These are phyloP conservation scores for Orthosia gothica DNA, from an alignment of 2,888 invertebrate genomes.

Conservation along the genomic window DNA sequence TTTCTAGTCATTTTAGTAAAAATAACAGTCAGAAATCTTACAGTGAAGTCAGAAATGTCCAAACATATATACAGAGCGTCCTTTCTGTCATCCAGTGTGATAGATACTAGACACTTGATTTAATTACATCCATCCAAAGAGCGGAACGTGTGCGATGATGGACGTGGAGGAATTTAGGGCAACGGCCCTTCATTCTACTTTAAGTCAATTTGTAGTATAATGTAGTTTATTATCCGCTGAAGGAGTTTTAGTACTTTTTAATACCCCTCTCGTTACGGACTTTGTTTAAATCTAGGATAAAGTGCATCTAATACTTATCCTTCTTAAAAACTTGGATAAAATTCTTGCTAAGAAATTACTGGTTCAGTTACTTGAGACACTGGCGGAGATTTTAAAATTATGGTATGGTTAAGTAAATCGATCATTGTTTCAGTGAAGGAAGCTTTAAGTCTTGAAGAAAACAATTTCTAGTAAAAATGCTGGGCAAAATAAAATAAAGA, in stretches of 20 bases:
- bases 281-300: conserved; percentile 38
- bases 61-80: neutral
- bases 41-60: neutral
- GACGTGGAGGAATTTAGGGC: conserved; percentile 47
- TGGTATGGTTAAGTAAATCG: conserved; percentile 10
- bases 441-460: neutral
- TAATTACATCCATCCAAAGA: conserved; percentile 45
- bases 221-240: conserved; percentile 27
- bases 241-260: conserved; percentile 48
- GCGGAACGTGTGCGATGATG: conserved; percentile 41
- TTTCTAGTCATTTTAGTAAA: neutral
- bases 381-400: conserved; percentile 26
- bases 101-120: conserved; percentile 48
- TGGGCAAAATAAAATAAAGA: neutral
- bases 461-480: conserved; percentile 3
- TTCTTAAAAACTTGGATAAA: conserved; percentile 42
- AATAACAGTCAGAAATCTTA: neutral
- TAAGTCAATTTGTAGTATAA: conserved; percentile 44
- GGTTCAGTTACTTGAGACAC: conserved; percentile 23
- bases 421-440: conserved; percentile 16
- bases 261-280: conserved; percentile 37
- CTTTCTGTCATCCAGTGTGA: neutral
- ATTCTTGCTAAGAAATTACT: conserved; percentile 32
- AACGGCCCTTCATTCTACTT: conserved; percentile 22
- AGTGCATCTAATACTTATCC: conserved; percentile 30